These are phyloP conservation scores for Hetaerina americana DNA, from an alignment of 1,140 invertebrate species.

Conservation along the genomic window DNA sequence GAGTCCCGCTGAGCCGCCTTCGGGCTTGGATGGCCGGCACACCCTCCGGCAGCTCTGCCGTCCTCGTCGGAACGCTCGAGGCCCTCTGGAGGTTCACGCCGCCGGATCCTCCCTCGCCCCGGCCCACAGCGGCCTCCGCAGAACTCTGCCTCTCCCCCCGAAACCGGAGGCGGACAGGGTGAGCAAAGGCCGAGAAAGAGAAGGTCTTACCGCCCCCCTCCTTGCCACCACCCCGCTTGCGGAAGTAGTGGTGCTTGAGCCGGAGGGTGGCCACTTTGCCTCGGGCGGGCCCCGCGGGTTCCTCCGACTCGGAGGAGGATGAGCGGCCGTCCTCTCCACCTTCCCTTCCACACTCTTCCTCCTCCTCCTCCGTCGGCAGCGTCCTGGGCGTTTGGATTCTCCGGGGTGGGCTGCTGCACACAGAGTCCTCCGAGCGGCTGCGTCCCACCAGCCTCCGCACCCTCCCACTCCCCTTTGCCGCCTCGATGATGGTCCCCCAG, in stretches of 20 bases:
- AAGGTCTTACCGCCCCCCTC: constrained; percentile 14
- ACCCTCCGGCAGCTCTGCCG: constrained; percentile 5
- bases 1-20: constrained; percentile 3
- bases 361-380: constrained; percentile 22
- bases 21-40: not conserved
- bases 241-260: not conserved
- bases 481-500: constrained; percentile 71
- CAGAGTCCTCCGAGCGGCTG: constrained; percentile 64
- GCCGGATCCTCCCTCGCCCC: not conserved
- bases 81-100: constrained; percentile 34
- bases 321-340: constrained; percentile 7
- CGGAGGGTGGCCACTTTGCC: not conserved
- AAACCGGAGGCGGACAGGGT: not conserved
- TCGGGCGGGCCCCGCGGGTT: not conserved
- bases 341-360: constrained; percentile 11
- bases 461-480: constrained; percentile 55
- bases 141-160: constrained; percentile 4
- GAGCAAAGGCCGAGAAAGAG: constrained; percentile 10
- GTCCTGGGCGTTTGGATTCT: constrained; percentile 22
- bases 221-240: not conserved
- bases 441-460: constrained; percentile 61
- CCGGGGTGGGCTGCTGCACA: constrained; percentile 50
- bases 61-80: constrained; percentile 42
- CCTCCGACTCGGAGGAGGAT: constrained; percentile 18
- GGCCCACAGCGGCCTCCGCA: not conserved